A percentile compares a stretch with the other conserved stretches of the same genome.
Conservation (phyloP, 92 coral and sea anemone genomes). For the Epizoanthus ramosus region DNA sequence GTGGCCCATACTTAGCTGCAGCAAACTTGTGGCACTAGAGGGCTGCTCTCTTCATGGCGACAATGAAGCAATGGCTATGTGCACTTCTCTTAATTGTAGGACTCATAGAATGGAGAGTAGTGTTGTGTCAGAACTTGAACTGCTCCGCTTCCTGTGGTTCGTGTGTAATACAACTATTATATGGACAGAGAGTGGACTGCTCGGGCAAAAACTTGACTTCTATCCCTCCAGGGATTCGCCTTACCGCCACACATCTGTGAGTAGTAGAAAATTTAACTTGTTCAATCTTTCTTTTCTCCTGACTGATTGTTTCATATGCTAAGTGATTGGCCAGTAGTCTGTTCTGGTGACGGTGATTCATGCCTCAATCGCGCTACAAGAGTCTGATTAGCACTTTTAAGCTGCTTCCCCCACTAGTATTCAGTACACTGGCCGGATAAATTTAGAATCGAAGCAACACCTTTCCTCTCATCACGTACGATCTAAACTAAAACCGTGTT, state of each 20-base stretch:
- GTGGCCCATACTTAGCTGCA: slow-evolving; percentile 5
- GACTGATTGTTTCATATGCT: not conserved
- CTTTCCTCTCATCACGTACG: not conserved
- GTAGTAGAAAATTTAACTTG: not conserved
- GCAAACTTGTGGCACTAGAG: not conserved
- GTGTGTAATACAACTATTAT: not conserved
- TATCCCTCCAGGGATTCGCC: not conserved
- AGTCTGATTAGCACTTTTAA: no score
- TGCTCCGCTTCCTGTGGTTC: not conserved
- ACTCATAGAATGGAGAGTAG: slow-evolving; percentile 1
- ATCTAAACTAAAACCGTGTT: not conserved
- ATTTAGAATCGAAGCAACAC: not conserved
- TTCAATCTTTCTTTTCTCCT: not conserved
- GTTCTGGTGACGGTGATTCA: no score
- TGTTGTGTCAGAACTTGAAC: not conserved
- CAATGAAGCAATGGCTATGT: slow-evolving; percentile 17
- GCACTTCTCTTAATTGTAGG: not conserved
- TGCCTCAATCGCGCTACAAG: no score
- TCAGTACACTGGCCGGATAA: not conserved
- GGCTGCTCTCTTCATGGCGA: not conserved
- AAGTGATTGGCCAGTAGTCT: no score
- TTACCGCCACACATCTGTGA: not conserved
- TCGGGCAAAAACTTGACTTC: slow-evolving; percentile 13
- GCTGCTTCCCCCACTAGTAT: not conserved
- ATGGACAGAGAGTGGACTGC: slow-evolving; percentile 7